Percentiles rank a stretch among this genome's conserved stretches.
These are phyloP conservation scores for Anneissia japonica DNA, from an alignment of 35 echinoderm and acorn worm genomes.

Conservation along the genomic window DNA sequence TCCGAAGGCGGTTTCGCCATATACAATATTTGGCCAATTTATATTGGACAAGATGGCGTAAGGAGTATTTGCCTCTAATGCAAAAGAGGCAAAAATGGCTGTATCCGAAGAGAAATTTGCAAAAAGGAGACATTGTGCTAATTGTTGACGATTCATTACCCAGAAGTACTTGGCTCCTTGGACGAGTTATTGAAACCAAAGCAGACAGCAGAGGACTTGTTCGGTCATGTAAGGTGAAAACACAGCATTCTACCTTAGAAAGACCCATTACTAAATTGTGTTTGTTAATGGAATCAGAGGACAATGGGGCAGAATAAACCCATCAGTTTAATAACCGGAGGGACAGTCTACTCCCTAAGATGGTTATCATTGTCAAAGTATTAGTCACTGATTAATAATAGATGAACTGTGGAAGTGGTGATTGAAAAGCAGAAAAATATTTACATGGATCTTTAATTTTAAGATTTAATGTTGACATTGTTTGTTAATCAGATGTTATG, in stretches of 20 bases:
- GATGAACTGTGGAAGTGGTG: too few relatives aligned
- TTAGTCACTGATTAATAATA: too few relatives aligned
- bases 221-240: not conserved
- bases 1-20: conserved; percentile 36
- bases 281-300: not conserved
- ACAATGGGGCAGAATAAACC: too few relatives aligned
- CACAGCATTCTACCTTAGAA: not conserved
- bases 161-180: conserved; percentile 1
- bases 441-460: too few relatives aligned
- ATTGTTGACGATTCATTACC: conserved; percentile 29
- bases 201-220: conserved; percentile 11
- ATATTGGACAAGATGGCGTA: conserved; percentile 59
- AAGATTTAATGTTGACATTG: too few relatives aligned
- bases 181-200: not conserved
- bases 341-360: too few relatives aligned
- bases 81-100: conserved; percentile 45
- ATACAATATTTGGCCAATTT: conserved; percentile 60
- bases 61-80: conserved; percentile 36
- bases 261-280: not conserved
- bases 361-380: too few relatives aligned
- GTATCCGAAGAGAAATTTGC: conserved; percentile 17
- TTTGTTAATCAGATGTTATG: too few relatives aligned
- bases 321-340: too few relatives aligned
- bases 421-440: too few relatives aligned
- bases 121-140: conserved; percentile 44